These are phyloP conservation scores for Semotilus atromaculatus DNA, from an alignment of 2,797 vertebrate genomes.

Conservation along the genomic window DNA sequence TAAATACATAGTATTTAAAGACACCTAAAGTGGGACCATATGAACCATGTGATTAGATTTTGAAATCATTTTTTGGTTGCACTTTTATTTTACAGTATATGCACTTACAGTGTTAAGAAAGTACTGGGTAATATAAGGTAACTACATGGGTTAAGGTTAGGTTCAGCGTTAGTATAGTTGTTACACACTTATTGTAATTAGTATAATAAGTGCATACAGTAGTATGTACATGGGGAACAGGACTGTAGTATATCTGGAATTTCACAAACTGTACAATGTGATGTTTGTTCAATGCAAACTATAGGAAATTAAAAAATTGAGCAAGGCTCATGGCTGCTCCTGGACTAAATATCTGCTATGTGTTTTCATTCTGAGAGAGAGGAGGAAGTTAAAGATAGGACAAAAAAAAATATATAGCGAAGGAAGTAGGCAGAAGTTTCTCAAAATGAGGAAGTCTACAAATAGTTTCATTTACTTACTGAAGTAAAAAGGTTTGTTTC, in stretches of 20 bases:
- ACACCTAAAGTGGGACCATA: background rate
- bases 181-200: background rate
- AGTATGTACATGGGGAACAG: background rate
- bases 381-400: conserved; percentile 71
- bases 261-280: background rate
- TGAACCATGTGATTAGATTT: background rate
- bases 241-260: background rate
- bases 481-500: conserved; percentile 11
- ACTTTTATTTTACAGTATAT: background rate
- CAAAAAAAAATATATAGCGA: conserved; percentile 67
- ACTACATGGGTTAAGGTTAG: background rate
- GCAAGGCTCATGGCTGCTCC: background rate
- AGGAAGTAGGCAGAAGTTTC: conserved; percentile 76
- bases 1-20: background rate
- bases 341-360: conserved; percentile 44
- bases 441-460: conserved; percentile 81
- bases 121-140: too few relatives aligned
- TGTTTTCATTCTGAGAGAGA: conserved; percentile 68
- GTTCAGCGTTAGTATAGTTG: background rate
- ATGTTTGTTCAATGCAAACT: background rate
- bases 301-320: background rate
- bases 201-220: background rate
- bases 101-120: background rate
- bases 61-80: background rate
- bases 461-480: conserved; percentile 60